Evolutionary conservation across 2,888 invertebrate species (phyloP), one percentile per base, ranked within the genome.

Genomic region (Dryocosmus kuriphilus): DNA sequence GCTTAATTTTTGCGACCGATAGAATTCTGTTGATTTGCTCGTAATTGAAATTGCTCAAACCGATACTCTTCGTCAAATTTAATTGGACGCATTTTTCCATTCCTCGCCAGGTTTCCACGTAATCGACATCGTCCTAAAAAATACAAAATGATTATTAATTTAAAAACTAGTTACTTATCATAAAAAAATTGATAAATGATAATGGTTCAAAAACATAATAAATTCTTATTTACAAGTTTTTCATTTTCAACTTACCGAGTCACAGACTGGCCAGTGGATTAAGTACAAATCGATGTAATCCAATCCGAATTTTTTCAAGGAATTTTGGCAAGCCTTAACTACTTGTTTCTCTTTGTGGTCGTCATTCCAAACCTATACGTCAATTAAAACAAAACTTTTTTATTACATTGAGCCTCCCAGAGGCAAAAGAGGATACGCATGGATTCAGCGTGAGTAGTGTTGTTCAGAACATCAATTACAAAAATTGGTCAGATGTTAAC

Each of bases 201-300:
- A n/a, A n/a, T n/a, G n/a, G n/a, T n/a, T n/a, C n/a, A n/a, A n/a
- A n/a, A n/a, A n/a, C n/a, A n/a, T n/a, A n/a, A n/a, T n/a, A n/a
- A n/a, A n/a, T n/a, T n/a, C n/a, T n/a, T n/a, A n/a, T n/a, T n/a
- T n/a, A n/a, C n/a, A n/a, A n/a, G n/a, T n/a, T n/a, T n/a, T n/a
- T n/a, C n/a, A 55, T 38, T 32, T 32, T 2, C 22, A 46, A 24
- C 41, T 24, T 38, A 67, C 67, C 27, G 67, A 46, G 51, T 67
- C 55, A 46, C 27, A 97, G 90, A 96, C 94, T 0, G 98, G 98
- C 98, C 98, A 98, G 91, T 98, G 98, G 24, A 98, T 96, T 8
- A 98, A 93, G 88, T 97, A 98, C 67, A 98, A 92, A 91, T 98
- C 97, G 38, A 98, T 87, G 89, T 98, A 98, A 0, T 94, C 92